Evolutionary conservation across 2,113 vertebrate species (phyloP), one percentile per base, ranked within the genome.

Genomic region (Okapia johnstoni): DNA sequence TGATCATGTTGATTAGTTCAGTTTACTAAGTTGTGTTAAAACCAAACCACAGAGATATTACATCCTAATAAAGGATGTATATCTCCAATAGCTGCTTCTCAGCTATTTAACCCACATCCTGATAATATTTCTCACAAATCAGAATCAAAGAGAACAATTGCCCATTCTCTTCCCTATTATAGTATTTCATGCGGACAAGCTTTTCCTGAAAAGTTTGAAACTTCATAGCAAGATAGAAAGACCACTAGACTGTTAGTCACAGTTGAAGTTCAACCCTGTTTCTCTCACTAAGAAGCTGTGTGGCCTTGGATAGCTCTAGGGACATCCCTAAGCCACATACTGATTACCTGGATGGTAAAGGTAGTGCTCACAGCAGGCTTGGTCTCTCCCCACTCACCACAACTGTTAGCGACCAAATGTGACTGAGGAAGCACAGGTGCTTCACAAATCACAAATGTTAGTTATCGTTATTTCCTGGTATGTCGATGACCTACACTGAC

Each of bases 21-120:
- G 21, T n/a, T 77, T 95, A 43, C 55, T 80, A 88, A 60, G 12
- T 43, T 93, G 90, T 88, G 94, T 84, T 63, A 91, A 95, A 96
- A 52, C 12, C 70, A 95, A 95, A 85, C 23, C 58, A 63, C 46
- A 46, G 5, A 48, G 36, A 92, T 63, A 96, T 33, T 79, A 63
- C 85, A 92, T 58, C 12, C 46, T 77, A 76, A 94, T n/a, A 50
- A 36, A 79, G 9, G 2, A 26, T 90, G 54, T 21, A 7, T 93
- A 81, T 73, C 15, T 88, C n/a, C 46, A 76, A 10, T n/a, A n/a
- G 10, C 10, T 87, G 1, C 28, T 95, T 93, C 40, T 84, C 43
- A 60, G 40, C 17, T 80, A 12, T 63, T 93, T 88, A 92, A 58
- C 16, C 30, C 33, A 9, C n/a, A 70, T 61, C 19, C 46, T 3